Evolutionary conservation across 2,888 invertebrate species (phyloP), one percentile per base, ranked within the genome.

Genomic region (Acrocyrtus sp.): DNA sequence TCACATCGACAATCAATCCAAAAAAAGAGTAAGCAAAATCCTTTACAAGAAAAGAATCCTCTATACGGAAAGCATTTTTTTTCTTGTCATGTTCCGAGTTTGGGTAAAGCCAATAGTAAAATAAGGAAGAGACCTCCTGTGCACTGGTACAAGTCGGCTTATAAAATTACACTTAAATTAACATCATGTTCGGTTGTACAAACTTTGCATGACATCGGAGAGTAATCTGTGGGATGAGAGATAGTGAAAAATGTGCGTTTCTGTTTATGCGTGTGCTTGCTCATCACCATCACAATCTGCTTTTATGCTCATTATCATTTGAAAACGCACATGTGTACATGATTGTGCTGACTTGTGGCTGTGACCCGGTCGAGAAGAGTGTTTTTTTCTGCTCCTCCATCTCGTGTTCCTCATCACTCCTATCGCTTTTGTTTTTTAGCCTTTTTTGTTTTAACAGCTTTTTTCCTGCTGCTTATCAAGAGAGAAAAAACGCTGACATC

Each of bases 151-250:
- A 5, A 34, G 22, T 62, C 51, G 24, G 24, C 26, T 62, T 34
- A 61, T 61, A 50, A 29, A 61, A 17, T 29, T 26, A 62, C 41
- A 41, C 41, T 3, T 21, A 53, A 43, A 65, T 54, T 65, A 66
- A 66, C 66, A 66, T 34, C 47, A 48, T 66, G 57, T 66, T n/a
- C n/a, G n/a, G n/a, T n/a, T n/a, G n/a, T n/a, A n/a, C n/a, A 57
- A 65, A 65, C 47, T 65, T n/a, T 65, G 65, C 56, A 66, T 66
- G 66, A 66, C 57, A 48, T 47, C 26, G 66, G 48, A 57, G 21
- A 39, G 57, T 56, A 45, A 39, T 34, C 34, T 34, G 34, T 8
- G 12, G 34, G 34, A 34, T 34, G 34, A 34, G 34, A 34, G 34
- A n/a, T n/a, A n/a, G 34, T 34, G 34, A 34, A 34, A 56, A 62